A percentile compares a stretch with the other conserved stretches of the same genome.
phyloP scores from a whole-genome alignment of 2,888 invertebrate genomes.

The Acleris cristana region DNA sequence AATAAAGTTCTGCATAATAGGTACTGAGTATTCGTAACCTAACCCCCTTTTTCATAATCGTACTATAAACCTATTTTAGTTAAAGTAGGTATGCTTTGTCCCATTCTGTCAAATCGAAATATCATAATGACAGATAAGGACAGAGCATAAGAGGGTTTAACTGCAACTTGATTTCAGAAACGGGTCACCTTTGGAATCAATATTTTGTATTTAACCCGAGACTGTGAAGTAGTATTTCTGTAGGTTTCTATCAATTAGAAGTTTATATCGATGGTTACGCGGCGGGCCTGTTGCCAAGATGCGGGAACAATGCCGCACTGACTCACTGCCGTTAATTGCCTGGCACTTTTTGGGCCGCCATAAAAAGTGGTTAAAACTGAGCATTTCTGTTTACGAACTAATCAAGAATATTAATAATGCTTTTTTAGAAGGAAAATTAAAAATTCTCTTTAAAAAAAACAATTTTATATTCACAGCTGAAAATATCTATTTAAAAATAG shows the following conservation, averaged over 20 bases:
- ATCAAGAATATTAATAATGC: conserved; percentile 38
- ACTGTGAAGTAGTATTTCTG: conserved; percentile 36
- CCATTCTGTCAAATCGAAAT: too few relatives aligned
- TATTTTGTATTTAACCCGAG: conserved; percentile 9
- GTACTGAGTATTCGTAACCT: too few relatives aligned
- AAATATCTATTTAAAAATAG: too few relatives aligned
- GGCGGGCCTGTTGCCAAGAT: conserved; percentile 60
- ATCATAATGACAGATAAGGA: too few relatives aligned
- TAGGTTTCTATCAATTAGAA: conserved; percentile 55
- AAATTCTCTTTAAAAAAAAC: neutral
- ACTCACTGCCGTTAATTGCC: conserved; percentile 68
- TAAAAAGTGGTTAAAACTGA: conserved; percentile 63
- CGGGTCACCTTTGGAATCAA: too few relatives aligned
- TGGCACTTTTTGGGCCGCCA: conserved; percentile 60
- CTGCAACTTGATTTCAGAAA: too few relatives aligned
- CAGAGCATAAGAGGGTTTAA: too few relatives aligned
- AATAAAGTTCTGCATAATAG: too few relatives aligned
- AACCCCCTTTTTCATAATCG: too few relatives aligned
- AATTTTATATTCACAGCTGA: too few relatives aligned
- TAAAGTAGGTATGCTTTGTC: too few relatives aligned
- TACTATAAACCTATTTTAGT: too few relatives aligned
- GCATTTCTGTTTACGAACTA: conserved; percentile 56
- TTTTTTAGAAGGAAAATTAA: neutral
- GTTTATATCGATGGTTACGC: conserved; percentile 44
- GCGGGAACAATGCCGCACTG: conserved; percentile 61